Evolutionary conservation across 1,140 invertebrate species (phyloP).

Genomic region (Bombus superbus): DNA sequence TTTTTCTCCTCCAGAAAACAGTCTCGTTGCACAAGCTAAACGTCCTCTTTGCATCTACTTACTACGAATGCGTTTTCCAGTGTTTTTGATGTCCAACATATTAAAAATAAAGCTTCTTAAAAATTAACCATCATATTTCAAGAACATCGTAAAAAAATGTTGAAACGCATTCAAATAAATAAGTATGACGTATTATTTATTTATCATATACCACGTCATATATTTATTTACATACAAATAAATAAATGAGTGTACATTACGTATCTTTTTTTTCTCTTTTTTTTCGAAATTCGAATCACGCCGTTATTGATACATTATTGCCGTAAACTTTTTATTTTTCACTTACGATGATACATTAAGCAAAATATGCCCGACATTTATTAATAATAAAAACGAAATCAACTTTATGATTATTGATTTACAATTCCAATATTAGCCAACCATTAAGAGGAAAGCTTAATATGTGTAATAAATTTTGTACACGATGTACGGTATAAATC

Average conservation of each 20-base stretch:
- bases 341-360: neutral
- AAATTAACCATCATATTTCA: neutral
- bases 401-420: neutral
- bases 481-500: slow-evolving; percentile 1
- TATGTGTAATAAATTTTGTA: neutral
- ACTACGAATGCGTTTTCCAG: slow-evolving; percentile 15
- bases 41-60: slow-evolving; percentile 46
- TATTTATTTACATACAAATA: slow-evolving; percentile 60
- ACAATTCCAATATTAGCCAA: neutral
- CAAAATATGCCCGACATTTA: neutral
- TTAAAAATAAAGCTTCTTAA: neutral
- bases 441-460: neutral
- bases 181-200: slow-evolving; percentile 3
- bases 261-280: neutral
- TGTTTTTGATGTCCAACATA: neutral
- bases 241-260: slow-evolving; percentile 48
- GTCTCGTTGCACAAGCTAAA: slow-evolving; percentile 69
- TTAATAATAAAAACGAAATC: neutral
- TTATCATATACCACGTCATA: slow-evolving; percentile 39
- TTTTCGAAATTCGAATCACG: neutral
- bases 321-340: neutral
- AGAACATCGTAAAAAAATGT: slow-evolving; percentile 29
- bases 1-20: slow-evolving; percentile 69
- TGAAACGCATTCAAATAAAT: slow-evolving; percentile 11
- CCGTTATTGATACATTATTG: slow-evolving; percentile 8